Evolutionary conservation across 2,113 vertebrate genomes (phyloP).

Genomic region (Proterorhinus semilunaris): DNA sequence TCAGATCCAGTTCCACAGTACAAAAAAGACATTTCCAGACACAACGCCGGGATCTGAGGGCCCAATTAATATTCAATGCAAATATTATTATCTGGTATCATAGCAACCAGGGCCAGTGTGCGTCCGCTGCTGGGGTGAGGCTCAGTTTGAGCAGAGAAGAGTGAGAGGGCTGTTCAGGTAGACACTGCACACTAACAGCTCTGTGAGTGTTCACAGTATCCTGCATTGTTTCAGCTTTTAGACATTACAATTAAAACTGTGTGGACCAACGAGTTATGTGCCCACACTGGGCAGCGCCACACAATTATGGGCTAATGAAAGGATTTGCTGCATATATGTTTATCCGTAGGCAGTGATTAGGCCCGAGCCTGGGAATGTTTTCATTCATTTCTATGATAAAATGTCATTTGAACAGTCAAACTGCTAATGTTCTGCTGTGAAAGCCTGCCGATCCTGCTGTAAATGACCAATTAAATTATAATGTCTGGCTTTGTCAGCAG

Average conservation of each 20-base stretch:
- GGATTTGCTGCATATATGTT: constrained; percentile 21
- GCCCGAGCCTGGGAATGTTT: not conserved
- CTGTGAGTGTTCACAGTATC: constrained; percentile 14
- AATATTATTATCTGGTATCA: constrained; percentile 70
- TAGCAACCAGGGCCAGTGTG: constrained; percentile 68
- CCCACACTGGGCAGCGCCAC: not conserved
- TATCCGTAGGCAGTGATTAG: constrained; percentile 23
- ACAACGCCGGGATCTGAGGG: constrained; percentile 42
- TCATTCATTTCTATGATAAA: constrained; percentile 24
- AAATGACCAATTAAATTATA: constrained; percentile 19
- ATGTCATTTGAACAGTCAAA: constrained; percentile 23
- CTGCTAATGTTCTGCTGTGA: not conserved
- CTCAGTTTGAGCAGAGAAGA: constrained; percentile 36
- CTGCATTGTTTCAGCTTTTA: constrained; percentile 17
- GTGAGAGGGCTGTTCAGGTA: constrained; percentile 35
- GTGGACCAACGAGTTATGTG: constrained; percentile 3
- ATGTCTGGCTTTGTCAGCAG: constrained; percentile 27
- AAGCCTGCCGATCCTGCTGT: constrained; percentile 9
- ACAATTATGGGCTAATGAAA: constrained; percentile 47
- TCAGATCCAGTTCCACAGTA: constrained; percentile 40
- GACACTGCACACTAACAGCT: constrained; percentile 5
- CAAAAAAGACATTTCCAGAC: constrained; percentile 47
- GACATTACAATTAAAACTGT: constrained; percentile 17
- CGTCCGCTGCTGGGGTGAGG: constrained; percentile 37
- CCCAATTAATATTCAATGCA: constrained; percentile 73